Base-by-base conservation (phyloP, 2,888 invertebrate genomes). In the Dryobotodes eremita region DNA sequence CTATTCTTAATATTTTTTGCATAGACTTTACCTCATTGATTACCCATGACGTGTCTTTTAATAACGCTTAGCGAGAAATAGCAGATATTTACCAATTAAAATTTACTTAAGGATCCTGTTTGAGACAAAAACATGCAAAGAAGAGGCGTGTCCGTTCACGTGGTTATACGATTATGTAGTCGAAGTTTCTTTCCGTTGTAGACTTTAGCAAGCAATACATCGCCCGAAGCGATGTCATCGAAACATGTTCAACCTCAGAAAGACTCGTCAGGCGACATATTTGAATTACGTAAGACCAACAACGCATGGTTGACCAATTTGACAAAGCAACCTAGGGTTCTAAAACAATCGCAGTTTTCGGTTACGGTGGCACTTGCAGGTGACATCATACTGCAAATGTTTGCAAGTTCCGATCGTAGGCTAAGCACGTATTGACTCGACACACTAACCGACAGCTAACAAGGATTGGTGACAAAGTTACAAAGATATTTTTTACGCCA, bases 211-310 rank as follows among this genome's bases (percentile, higher is more conserved):
- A 59, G 65, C 61, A 23, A 75, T 46, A 77, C 72, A 59, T 72
- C 23, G 79, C 73, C 80, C 75, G 70, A 70, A 73, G 80, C 89
- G 59, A 59, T 83, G 80, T 84, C 77, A 80, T 71, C 53, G 74
- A 86, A 75, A 82, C 83, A 80, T 74, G 79, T 71, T 59, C 59
- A 31, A 77, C 64, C 36, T 65, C 71, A 80, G 78, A 72, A 75
- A 75, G 48, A 88, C 76, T 77, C 65, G 79, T 72, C 88, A 82
- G 83, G 75, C 84, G 82, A 87, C 86, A 89, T 46, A 46, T 10
- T 87, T 86, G 86, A 68, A 80, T 95, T 95, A 92, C 92, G 92
- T 92, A 95, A 94, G 23, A 57, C 78, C 75, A 88, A 86, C 88
- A 88, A 87, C 88, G 88, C n/a, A 42, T 50, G 75, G 91, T 91